Percentiles rank a stretch among this genome's conserved stretches.
Evolutionary conservation across 2,888 invertebrate species (phyloP).

Genomic region (Drosophila maculinotata): DNA sequence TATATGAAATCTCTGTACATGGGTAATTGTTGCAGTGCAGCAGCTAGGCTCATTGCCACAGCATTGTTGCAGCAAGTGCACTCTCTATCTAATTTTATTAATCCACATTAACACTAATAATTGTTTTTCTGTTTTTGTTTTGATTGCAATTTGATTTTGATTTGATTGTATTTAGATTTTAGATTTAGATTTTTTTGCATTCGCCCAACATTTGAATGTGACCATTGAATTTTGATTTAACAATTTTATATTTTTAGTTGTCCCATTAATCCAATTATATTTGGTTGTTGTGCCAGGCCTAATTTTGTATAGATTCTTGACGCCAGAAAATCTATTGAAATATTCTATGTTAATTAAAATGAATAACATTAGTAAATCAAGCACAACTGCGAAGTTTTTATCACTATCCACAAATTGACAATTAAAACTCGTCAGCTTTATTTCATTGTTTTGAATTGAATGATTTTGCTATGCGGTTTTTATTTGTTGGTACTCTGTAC

Average conservation of each 20-base stretch:
- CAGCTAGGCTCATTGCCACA: conserved; percentile 10
- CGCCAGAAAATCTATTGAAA: no score
- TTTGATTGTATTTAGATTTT: neutral
- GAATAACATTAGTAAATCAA: no score
- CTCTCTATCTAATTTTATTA: conserved; percentile 31
- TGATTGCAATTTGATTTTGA: neutral
- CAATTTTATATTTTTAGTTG: no score
- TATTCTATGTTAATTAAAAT: no score
- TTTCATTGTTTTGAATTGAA: conserved; percentile 5
- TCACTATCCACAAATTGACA: neutral
- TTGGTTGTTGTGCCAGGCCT: no score
- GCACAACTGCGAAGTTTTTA: no score
- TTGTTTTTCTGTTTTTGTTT: neutral
- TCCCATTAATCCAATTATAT: no score
- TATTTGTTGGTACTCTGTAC: neutral
- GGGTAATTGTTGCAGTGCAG: conserved; percentile 46
- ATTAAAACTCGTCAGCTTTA: no score
- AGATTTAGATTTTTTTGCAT: neutral
- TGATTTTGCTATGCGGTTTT: neutral
- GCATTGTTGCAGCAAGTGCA: conserved; percentile 13
- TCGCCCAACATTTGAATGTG: neutral
- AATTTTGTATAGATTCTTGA: no score
- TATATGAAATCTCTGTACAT: no score
- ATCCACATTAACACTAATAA: conserved; percentile 21
- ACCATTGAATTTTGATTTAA: neutral